Evolutionary conservation across 2,888 invertebrate genomes (phyloP).

Genomic region (Pterostichus niger): DNA sequence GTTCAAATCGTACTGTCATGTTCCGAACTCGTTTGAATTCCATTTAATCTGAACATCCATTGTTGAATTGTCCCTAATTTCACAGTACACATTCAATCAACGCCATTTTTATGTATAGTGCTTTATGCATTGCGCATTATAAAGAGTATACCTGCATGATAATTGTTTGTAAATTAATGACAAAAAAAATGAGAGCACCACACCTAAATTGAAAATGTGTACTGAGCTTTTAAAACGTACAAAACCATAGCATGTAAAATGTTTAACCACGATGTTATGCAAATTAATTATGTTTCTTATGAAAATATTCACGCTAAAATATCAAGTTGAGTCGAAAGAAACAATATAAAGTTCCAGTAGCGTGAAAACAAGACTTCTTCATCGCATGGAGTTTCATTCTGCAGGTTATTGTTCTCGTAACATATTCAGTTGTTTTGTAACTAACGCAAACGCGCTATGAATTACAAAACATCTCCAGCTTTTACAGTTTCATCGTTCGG

Average conservation of each 20-base stretch:
- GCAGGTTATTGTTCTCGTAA: slow-evolving; percentile 48
- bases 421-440: slow-evolving; percentile 51
- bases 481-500: slow-evolving; percentile 20
- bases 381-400: slow-evolving; percentile 34
- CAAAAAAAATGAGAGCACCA: too few species aligned
- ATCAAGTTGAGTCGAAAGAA: slow-evolving; percentile 24
- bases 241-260: not conserved
- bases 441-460: slow-evolving; percentile 24
- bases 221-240: too few species aligned
- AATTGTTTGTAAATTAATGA: too few species aligned
- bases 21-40: too few species aligned
- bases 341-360: slow-evolving; percentile 30
- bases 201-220: too few species aligned
- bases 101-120: too few species aligned
- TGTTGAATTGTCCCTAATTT: too few species aligned
- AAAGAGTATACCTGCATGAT: too few species aligned
- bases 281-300: slow-evolving; percentile 25
- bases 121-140: too few species aligned
- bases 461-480: slow-evolving; percentile 36
- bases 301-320: not conserved
- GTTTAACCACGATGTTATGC: not conserved
- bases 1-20: too few species aligned
- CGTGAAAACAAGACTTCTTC: slow-evolving; percentile 27
- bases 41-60: too few species aligned
- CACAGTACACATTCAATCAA: too few species aligned